Percentiles rank a stretch among this genome's conserved stretches.
These are phyloP conservation scores for Exephanes ischioxanthus DNA, from an alignment of 2,888 invertebrate species.

Conservation along the genomic window DNA sequence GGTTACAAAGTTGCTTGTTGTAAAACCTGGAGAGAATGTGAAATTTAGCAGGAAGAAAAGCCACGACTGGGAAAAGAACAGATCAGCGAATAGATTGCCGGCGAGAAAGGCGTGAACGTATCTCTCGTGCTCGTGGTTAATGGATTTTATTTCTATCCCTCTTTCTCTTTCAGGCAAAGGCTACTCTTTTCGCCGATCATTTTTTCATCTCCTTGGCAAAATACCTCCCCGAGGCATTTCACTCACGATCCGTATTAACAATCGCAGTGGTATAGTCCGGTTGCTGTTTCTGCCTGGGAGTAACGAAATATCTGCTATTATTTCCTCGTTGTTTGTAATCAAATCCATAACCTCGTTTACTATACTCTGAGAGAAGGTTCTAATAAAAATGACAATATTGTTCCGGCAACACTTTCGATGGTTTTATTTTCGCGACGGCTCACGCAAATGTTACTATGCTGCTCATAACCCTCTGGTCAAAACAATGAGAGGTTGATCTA, in stretches of 20 bases:
- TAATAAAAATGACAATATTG: background rate
- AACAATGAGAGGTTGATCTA: too few species aligned
- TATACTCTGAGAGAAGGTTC: background rate
- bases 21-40: conserved; percentile 16
- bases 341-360: conserved; percentile 12
- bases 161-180: background rate
- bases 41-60: conserved; percentile 16
- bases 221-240: conserved; percentile 52
- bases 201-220: conserved; percentile 49
- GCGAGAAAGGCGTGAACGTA: conserved; percentile 72
- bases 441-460: too few species aligned
- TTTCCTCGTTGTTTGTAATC: conserved; percentile 50
- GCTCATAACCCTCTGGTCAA: too few species aligned
- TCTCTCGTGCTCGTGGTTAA: conserved; percentile 36
- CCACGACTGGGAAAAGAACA: conserved; percentile 52
- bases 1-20: conserved; percentile 12
- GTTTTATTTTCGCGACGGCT: too few species aligned
- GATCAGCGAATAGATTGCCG: conserved; percentile 62
- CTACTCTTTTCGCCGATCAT: conserved; percentile 38
- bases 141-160: conserved; percentile 43
- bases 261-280: conserved; percentile 52
- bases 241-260: conserved; percentile 75
- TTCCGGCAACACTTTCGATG: background rate
- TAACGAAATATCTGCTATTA: conserved; percentile 22
- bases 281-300: background rate